phyloP scores from a whole-genome alignment of 2,888 invertebrate genomes.

The Galeruca laticollis region DNA sequence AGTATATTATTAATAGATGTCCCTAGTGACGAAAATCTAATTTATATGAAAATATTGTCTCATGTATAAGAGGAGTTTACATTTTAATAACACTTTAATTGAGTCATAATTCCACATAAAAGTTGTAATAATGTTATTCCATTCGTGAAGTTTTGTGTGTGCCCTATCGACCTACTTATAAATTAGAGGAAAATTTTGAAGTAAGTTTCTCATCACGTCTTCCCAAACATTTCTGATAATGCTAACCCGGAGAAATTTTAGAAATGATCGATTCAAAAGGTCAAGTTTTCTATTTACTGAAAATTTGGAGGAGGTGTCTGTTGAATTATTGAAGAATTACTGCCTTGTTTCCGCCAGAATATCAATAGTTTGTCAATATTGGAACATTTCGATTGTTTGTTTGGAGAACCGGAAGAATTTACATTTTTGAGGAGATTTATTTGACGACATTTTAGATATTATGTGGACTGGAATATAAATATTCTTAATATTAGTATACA shows the following conservation, averaged over 20 bases:
- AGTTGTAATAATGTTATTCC: too few species aligned
- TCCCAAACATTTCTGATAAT: not conserved
- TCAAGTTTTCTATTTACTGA: conserved; percentile 18
- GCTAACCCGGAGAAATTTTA: conserved; percentile 11
- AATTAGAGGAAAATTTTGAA: not conserved
- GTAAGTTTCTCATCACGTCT: conserved; percentile 19
- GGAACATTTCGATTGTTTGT: conserved; percentile 5
- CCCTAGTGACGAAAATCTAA: too few species aligned
- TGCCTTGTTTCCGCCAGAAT: conserved; percentile 9
- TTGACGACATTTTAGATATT: too few species aligned
- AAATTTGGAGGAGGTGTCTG: conserved; percentile 11
- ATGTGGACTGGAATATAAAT: too few species aligned
- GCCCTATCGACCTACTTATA: not conserved
- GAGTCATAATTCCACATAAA: too few species aligned
- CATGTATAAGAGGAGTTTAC: too few species aligned
- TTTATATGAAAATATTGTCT: too few species aligned
- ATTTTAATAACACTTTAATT: too few species aligned
- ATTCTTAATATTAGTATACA: too few species aligned
- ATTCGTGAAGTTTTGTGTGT: not conserved
- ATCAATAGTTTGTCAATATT: conserved; percentile 20
- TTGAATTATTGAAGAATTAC: conserved; percentile 1
- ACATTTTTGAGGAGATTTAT: too few species aligned
- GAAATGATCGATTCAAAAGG: conserved; percentile 7
- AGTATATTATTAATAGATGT: too few species aligned
- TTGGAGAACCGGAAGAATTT: not conserved